phyloP scores from a whole-genome alignment of 2,888 invertebrate genomes.

The Tetragnatha montana region DNA sequence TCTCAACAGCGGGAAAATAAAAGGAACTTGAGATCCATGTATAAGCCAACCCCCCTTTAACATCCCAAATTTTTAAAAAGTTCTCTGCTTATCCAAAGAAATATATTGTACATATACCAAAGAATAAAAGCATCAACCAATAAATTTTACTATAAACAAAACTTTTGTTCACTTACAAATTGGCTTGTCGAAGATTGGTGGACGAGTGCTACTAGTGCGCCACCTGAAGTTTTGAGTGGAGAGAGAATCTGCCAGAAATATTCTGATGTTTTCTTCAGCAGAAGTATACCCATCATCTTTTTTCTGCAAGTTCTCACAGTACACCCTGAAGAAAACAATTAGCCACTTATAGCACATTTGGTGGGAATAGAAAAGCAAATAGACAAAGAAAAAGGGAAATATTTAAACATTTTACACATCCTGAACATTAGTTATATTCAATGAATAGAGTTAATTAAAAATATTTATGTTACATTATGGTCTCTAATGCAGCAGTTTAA shows the following conservation, averaged over 20 bases:
- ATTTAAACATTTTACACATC: neutral
- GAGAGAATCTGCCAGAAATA: slow-evolving; percentile 69
- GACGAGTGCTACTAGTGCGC: slow-evolving; percentile 71
- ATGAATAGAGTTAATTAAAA: no score
- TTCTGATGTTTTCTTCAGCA: slow-evolving; percentile 71
- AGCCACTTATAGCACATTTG: no score
- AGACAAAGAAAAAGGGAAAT: neutral
- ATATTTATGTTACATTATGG: no score
- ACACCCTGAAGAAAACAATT: slow-evolving; percentile 62
- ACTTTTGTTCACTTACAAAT: slow-evolving; percentile 66
- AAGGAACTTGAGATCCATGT: no score
- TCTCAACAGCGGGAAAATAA: no score
- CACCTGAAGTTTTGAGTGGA: slow-evolving; percentile 72
- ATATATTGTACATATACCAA: neutral
- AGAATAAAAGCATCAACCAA: neutral
- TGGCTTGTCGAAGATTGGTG: slow-evolving; percentile 72
- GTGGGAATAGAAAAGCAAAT: neutral
- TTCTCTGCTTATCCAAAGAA: no score
- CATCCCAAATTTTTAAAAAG: no score
- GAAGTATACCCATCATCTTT: slow-evolving; percentile 64
- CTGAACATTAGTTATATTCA: no score
- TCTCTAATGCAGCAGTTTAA: no score
- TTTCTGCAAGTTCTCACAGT: slow-evolving; percentile 72
- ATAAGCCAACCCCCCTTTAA: no score
- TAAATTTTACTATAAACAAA: no score